Evolutionary conservation across 2,888 invertebrate genomes (phyloP).

Genomic region (Microdon myrmicae): DNA sequence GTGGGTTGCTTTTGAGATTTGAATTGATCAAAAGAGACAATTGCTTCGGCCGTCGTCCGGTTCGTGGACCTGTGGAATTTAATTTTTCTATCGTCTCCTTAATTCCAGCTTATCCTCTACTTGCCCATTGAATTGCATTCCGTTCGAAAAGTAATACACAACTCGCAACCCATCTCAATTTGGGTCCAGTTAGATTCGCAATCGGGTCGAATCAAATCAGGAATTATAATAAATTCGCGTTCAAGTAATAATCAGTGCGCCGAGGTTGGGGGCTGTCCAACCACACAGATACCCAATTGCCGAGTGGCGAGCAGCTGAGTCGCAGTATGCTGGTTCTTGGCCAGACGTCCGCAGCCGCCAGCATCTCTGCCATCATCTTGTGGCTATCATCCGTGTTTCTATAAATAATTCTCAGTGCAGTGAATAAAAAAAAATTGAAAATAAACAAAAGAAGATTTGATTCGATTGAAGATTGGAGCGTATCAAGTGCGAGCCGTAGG

Average conservation of each 20-base stretch:
- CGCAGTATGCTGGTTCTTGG: slow-evolving; percentile 38
- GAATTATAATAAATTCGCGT: neutral
- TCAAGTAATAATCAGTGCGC: neutral
- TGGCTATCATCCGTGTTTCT: slow-evolving; percentile 26
- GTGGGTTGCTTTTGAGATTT: slow-evolving; percentile 21
- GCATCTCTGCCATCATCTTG: slow-evolving; percentile 16
- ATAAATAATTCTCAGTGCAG: slow-evolving; percentile 34
- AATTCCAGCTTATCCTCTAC: neutral
- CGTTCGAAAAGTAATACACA: neutral
- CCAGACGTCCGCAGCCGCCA: slow-evolving; percentile 31
- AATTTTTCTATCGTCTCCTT: slow-evolving; percentile 1
- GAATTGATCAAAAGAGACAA: slow-evolving; percentile 10
- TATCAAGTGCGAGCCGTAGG: slow-evolving; percentile 2
- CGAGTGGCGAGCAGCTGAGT: slow-evolving; percentile 1
- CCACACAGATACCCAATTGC: slow-evolving; percentile 7
- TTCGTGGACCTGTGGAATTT: slow-evolving; percentile 44
- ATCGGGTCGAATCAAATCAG: neutral
- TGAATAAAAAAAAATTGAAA: slow-evolving; percentile 13
- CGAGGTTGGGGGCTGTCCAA: neutral
- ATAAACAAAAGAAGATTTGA: too few relatives aligned
- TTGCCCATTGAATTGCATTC: slow-evolving; percentile 1
- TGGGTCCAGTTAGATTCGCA: neutral
- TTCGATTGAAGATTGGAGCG: neutral
- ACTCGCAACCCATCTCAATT: neutral
- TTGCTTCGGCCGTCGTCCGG: slow-evolving; percentile 48